phyloP scores from a whole-genome alignment of 2,888 invertebrate species.

The Leucophenga maculata region DNA sequence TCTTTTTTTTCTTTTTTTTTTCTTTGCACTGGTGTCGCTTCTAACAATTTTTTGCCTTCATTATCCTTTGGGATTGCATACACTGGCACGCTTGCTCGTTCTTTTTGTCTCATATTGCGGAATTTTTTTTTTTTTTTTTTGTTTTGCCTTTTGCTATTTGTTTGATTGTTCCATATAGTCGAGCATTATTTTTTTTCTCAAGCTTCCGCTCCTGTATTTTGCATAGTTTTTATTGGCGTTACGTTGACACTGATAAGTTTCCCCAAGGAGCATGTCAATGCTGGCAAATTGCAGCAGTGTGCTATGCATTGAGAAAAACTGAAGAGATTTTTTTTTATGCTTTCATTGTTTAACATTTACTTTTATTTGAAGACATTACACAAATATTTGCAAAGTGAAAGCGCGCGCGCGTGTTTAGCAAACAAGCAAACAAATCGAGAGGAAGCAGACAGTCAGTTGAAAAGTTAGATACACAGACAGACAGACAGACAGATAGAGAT shows the following conservation, averaged over 20 bases:
- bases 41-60: neutral
- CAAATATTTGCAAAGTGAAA: conserved; percentile 4
- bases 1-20: neutral
- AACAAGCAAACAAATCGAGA: neutral
- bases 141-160: conserved; percentile 57
- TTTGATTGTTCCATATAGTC: conserved; percentile 53
- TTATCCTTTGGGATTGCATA: conserved; percentile 9
- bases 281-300: conserved; percentile 14
- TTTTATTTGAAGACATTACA: conserved; percentile 23
- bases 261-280: conserved; percentile 46
- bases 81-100: too few species aligned
- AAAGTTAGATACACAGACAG: neutral
- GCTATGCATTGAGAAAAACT: neutral
- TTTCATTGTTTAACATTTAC: conserved; percentile 17
- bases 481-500: neutral
- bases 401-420: neutral
- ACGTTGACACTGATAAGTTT: conserved; percentile 65
- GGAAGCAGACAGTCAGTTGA: neutral
- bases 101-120: conserved; percentile 5
- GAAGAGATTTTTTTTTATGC: too few species aligned
- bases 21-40: neutral
- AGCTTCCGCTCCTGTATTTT: conserved; percentile 42
- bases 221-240: conserved; percentile 66
- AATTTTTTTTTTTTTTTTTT: conserved; percentile 9
- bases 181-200: neutral